Percentiles rank a stretch among this genome's conserved stretches.
phyloP scores from a whole-genome alignment of 2,113 vertebrate genomes.

The Gymnarchus niloticus region DNA sequence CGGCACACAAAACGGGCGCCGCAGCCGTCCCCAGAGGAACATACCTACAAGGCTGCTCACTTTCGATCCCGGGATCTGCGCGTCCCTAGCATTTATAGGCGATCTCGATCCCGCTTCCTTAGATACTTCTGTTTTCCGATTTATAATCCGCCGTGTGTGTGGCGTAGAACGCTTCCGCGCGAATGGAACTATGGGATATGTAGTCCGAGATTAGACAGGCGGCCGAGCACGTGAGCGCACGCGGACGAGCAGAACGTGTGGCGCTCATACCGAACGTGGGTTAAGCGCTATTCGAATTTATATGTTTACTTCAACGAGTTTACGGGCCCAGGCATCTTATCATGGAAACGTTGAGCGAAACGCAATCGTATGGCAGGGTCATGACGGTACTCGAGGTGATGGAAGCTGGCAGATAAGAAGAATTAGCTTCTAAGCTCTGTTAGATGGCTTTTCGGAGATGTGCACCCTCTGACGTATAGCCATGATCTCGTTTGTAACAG shows the following conservation, averaged over 20 bases:
- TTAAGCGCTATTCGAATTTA: too few species aligned
- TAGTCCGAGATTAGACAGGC: not conserved
- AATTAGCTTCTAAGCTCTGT: not conserved
- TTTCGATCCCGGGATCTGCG: not conserved
- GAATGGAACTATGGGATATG: not conserved
- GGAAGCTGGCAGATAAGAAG: not conserved
- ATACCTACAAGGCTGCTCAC: not conserved
- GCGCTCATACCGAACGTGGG: too few species aligned
- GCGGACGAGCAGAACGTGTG: not conserved
- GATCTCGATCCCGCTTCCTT: not conserved
- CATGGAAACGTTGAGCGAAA: too few species aligned
- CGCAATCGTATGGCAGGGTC: not conserved
- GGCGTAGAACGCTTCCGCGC: not conserved
- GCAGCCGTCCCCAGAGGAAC: not conserved
- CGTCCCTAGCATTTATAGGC: constrained; percentile 1
- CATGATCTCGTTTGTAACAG: not conserved
- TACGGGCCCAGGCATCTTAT: not conserved
- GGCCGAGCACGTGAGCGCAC: not conserved
- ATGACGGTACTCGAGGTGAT: not conserved
- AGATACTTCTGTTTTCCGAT: not conserved
- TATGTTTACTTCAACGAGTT: not conserved
- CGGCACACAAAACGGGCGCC: not conserved
- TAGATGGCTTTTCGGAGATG: not conserved
- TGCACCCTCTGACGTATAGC: not conserved
- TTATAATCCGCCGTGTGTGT: not conserved